Conservation (phyloP, 2,113 vertebrate genomes). For the Morone saxatilis region DNA sequence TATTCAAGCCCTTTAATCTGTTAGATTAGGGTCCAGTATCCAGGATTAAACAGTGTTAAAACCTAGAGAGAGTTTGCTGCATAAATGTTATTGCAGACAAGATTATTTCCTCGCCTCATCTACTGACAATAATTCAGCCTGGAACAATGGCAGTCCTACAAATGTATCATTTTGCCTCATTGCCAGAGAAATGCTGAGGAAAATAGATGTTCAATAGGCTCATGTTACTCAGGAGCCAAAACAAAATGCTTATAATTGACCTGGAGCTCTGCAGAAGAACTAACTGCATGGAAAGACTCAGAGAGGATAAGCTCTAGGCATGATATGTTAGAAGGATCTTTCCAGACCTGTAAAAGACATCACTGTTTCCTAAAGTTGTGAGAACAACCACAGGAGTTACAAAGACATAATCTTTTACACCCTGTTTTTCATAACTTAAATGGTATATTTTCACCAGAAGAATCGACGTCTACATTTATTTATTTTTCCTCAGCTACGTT, state of each 20-base stretch:
- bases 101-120: constrained; percentile 17
- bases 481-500: constrained; percentile 14
- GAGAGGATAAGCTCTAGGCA: constrained; percentile 4
- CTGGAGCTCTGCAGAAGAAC: constrained; percentile 11
- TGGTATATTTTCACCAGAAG: constrained; percentile 2
- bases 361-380: constrained; percentile 41
- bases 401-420: constrained; percentile 14
- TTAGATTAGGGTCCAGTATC: constrained; percentile 6
- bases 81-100: constrained; percentile 10
- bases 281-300: constrained; percentile 27
- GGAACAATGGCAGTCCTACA: not conserved
- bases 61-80: not conserved
- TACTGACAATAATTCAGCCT: constrained; percentile 11
- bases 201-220: not conserved
- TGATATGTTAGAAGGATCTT: constrained; percentile 33
- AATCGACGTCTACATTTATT: constrained; percentile 21
- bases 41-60: constrained; percentile 8
- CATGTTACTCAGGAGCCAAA: constrained; percentile 17
- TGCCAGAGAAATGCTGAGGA: not conserved
- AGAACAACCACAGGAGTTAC: constrained; percentile 37
- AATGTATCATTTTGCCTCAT: constrained; percentile 4
- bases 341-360: constrained; percentile 56
- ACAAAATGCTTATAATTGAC: constrained; percentile 24
- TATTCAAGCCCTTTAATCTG: constrained; percentile 32
- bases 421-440: not conserved